These are phyloP conservation scores for Megaceryle maxima DNA, from an alignment of 2,113 vertebrate genomes.

Conservation along the genomic window DNA sequence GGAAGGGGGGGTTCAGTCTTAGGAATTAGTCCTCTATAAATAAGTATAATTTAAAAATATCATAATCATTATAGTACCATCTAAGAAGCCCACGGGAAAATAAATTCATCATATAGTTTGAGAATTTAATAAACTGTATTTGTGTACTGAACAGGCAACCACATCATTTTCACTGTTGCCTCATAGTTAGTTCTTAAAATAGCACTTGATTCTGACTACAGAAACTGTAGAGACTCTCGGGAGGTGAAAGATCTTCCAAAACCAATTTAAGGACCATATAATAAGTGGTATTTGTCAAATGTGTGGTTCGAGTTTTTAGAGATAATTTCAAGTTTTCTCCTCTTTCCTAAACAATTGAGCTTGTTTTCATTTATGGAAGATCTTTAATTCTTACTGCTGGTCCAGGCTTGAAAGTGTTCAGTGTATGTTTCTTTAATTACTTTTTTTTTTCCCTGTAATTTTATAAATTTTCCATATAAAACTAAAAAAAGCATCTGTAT, in stretches of 20 bases:
- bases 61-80: not conserved
- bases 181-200: conserved; percentile 11
- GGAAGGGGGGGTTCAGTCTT: not conserved
- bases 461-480: not conserved
- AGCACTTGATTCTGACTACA: not conserved
- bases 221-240: not conserved
- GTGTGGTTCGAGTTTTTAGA: not conserved
- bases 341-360: not conserved
- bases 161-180: not conserved
- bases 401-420: not conserved
- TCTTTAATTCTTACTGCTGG: not conserved
- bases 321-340: not conserved
- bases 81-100: not conserved
- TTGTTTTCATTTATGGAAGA: not conserved
- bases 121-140: not conserved
- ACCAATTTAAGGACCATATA: not conserved
- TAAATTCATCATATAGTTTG: not conserved
- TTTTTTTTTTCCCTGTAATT: not conserved
- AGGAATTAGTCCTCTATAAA: not conserved
- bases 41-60: not conserved
- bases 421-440: not conserved
- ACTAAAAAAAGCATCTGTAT: not conserved
- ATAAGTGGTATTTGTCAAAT: not conserved
- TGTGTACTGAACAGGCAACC: not conserved
- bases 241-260: not conserved